These are phyloP conservation scores for Miichthys miiuy DNA, from an alignment of 2,797 vertebrate species.

Conservation along the genomic window DNA sequence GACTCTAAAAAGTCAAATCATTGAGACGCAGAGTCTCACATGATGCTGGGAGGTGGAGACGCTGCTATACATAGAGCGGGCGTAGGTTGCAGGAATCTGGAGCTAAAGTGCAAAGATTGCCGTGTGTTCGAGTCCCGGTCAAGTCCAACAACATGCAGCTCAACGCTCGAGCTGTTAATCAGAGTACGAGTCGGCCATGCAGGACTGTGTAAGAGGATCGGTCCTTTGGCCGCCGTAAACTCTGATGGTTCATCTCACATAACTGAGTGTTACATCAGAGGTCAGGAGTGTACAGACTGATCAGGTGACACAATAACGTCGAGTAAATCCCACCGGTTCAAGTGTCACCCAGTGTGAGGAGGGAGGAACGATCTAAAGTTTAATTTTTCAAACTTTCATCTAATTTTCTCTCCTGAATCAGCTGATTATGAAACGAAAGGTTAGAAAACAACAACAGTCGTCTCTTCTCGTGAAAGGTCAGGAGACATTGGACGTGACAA, in stretches of 20 bases:
- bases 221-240: slow-evolving; percentile 1
- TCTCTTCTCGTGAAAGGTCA: slow-evolving; percentile 38
- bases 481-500: slow-evolving; percentile 38
- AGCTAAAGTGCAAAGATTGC: slow-evolving; percentile 39
- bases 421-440: neutral
- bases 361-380: neutral
- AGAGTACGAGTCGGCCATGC: neutral
- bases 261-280: slow-evolving; percentile 30
- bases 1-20: neutral
- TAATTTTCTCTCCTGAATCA: neutral
- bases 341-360: slow-evolving; percentile 31
- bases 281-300: slow-evolving; percentile 49
- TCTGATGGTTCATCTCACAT: neutral
- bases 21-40: slow-evolving; percentile 20
- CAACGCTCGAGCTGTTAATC: neutral
- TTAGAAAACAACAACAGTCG: slow-evolving; percentile 17
- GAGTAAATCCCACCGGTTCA: slow-evolving; percentile 53
- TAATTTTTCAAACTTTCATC: too few species aligned
- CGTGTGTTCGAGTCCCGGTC: neutral
- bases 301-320: slow-evolving; percentile 52
- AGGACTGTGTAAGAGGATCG: neutral
- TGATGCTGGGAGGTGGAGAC: slow-evolving; percentile 56
- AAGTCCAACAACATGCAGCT: neutral
- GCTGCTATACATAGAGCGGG: slow-evolving; percentile 71
- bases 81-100: slow-evolving; percentile 74